phyloP scores from a whole-genome alignment of 2,797 vertebrate species.

The Danio tinwini region DNA sequence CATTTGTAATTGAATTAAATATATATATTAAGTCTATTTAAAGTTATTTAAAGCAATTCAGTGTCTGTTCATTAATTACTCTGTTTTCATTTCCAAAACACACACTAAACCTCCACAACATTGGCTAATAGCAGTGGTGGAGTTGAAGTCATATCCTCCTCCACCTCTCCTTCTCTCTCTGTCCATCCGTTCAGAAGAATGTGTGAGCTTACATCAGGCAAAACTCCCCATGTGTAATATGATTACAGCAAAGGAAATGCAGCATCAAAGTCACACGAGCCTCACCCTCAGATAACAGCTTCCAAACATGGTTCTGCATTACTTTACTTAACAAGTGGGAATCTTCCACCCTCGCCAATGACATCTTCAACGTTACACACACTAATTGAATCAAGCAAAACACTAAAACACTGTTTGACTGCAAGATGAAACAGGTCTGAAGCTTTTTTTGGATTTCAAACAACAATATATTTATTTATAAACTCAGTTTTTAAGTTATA shows the following conservation, averaged over 20 bases:
- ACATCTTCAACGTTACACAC: constrained; percentile 23
- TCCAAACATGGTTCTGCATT: constrained; percentile 9
- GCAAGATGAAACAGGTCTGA: not conserved
- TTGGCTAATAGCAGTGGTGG: not conserved
- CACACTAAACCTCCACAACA: not conserved
- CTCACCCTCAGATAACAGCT: constrained; percentile 51
- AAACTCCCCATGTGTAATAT: constrained; percentile 57
- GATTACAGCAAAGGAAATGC: constrained; percentile 67
- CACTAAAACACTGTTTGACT: not conserved
- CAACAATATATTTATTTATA: not conserved
- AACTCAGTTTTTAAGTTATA: not conserved
- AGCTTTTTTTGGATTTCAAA: not conserved
- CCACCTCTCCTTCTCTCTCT: not conserved
- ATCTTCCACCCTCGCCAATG: not conserved
- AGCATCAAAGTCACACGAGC: constrained; percentile 65
- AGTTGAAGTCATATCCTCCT: constrained; percentile 1
- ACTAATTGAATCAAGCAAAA: constrained; percentile 33
- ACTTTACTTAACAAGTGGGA: constrained; percentile 1
- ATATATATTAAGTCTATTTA: no score
- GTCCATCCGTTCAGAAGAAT: constrained; percentile 6
- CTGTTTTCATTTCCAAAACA: not conserved
- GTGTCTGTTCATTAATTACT: not conserved
- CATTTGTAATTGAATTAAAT: not conserved
- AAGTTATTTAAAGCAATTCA: not conserved
- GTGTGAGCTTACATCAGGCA: constrained; percentile 37